Evolutionary conservation across 1,140 invertebrate genomes (phyloP).

Genomic region (Cyclina sinensis): DNA sequence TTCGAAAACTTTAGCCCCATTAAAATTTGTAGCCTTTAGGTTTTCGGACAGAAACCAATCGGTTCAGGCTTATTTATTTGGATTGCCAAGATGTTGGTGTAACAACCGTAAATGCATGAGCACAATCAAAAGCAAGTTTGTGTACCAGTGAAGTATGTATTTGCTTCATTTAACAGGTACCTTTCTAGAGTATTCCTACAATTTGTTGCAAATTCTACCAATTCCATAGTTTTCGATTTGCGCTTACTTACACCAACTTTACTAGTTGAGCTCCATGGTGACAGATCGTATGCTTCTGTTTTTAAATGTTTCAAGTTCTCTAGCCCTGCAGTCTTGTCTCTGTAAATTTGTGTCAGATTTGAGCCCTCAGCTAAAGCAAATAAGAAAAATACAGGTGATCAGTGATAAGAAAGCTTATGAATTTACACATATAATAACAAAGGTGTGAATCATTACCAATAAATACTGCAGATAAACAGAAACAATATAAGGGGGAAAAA

Average conservation of each 20-base stretch:
- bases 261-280: neutral
- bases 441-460: neutral
- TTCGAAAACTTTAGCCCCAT: no score
- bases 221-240: neutral
- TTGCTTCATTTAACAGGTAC: neutral
- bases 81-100: no score
- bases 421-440: no score
- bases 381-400: neutral
- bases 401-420: neutral
- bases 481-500: no score
- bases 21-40: no score
- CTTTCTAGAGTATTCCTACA: neutral
- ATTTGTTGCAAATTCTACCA: neutral
- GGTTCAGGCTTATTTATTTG: no score
- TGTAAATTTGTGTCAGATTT: neutral
- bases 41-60: neutral
- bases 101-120: no score
- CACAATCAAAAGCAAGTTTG: neutral
- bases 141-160: neutral
- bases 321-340: neutral
- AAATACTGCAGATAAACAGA: no score
- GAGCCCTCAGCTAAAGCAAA: neutral
- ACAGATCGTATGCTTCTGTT: neutral
- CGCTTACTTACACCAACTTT: neutral
- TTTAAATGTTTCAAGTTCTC: neutral